These are phyloP conservation scores for Anguilla japonica DNA, from an alignment of 2,113 vertebrate genomes.

Conservation along the genomic window DNA sequence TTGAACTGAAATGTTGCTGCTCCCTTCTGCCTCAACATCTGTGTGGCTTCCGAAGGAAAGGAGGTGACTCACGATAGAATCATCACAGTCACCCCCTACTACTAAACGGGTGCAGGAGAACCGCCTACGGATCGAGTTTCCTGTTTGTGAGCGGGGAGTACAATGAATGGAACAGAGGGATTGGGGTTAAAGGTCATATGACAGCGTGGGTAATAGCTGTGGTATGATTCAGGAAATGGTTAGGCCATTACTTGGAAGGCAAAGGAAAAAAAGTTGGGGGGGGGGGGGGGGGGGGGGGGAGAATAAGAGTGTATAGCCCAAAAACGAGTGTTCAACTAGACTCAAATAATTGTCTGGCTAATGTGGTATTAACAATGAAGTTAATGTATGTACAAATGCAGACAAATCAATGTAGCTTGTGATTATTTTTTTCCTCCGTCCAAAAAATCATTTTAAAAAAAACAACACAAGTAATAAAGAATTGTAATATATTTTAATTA, in stretches of 20 bases:
- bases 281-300: no score
- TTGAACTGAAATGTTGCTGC: neutral
- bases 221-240: constrained; percentile 2
- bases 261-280: neutral
- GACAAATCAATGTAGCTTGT: neutral
- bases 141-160: neutral
- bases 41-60: neutral
- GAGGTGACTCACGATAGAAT: neutral
- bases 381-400: neutral
- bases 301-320: no score
- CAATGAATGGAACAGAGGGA: neutral
- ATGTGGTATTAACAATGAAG: neutral
- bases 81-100: neutral
- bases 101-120: neutral
- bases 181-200: neutral
- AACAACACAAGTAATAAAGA: neutral
- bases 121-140: neutral
- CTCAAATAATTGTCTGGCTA: neutral
- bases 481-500: neutral
- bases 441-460: no score
- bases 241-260: neutral
- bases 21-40: neutral
- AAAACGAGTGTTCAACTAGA: neutral
- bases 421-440: neutral
- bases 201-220: neutral